phyloP scores from a whole-genome alignment of 2,888 invertebrate genomes.

The Euphydryas editha region DNA sequence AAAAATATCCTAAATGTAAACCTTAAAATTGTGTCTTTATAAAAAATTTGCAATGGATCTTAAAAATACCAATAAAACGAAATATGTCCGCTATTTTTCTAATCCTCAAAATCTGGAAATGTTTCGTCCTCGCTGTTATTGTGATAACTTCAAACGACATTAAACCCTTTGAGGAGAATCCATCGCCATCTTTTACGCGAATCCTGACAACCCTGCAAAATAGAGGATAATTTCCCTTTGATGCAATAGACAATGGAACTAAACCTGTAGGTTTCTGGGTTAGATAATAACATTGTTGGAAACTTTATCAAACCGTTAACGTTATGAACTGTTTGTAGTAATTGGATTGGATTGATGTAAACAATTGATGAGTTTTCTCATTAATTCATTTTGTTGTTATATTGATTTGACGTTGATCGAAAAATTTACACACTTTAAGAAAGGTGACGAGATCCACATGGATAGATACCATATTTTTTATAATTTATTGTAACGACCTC shows the following conservation, averaged over 20 bases:
- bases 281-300: slow-evolving; percentile 14
- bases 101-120: slow-evolving; percentile 11
- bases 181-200: slow-evolving; percentile 22
- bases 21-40: not conserved
- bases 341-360: not conserved
- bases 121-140: slow-evolving; percentile 28
- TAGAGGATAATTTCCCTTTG: slow-evolving; percentile 28
- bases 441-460: too few species aligned
- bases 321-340: not conserved
- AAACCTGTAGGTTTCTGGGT: slow-evolving; percentile 16
- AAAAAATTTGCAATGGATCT: not conserved
- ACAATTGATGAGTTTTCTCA: not conserved
- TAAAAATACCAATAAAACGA: not conserved
- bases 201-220: slow-evolving; percentile 30
- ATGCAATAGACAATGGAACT: slow-evolving; percentile 16
- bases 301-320: slow-evolving; percentile 6
- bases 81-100: slow-evolving; percentile 13
- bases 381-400: too few species aligned
- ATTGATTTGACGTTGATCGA: not conserved
- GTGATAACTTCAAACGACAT: slow-evolving; percentile 36
- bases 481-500: too few species aligned
- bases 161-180: slow-evolving; percentile 29
- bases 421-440: not conserved
- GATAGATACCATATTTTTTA: too few species aligned
- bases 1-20: not conserved